Percentiles rank a stretch among this genome's conserved stretches.
phyloP scores from a whole-genome alignment of 2,888 invertebrate genomes.

The Aspidiotus rigidus region DNA sequence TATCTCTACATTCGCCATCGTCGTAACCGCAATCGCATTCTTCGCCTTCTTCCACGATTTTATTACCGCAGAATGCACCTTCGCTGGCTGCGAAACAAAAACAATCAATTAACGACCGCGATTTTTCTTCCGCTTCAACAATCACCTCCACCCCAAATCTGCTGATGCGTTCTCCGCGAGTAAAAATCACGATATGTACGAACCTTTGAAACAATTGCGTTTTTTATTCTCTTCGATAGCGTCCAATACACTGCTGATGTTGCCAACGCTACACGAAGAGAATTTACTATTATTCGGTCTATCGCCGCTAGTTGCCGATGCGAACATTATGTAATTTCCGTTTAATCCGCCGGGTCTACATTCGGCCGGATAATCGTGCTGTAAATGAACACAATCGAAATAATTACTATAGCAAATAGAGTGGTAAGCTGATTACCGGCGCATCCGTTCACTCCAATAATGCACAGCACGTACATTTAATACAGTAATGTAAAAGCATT shows the following conservation, averaged over 20 bases:
- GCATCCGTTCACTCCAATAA: background rate
- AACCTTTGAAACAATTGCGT: constrained; percentile 79
- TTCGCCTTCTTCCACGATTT: constrained; percentile 94
- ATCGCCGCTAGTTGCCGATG: constrained; percentile 96
- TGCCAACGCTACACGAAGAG: constrained; percentile 85
- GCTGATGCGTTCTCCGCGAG: background rate
- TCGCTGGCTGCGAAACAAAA: constrained; percentile 52
- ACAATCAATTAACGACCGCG: background rate
- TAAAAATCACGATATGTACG: constrained; percentile 33
- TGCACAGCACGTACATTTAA: too few relatives aligned
- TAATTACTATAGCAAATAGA: background rate
- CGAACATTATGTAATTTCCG: constrained; percentile 99
- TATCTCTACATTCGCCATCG: constrained; percentile 79
- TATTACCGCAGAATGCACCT: constrained; percentile 98
- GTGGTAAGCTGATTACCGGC: background rate
- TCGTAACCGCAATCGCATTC: constrained; percentile 97
- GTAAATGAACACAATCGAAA: constrained; percentile 36
- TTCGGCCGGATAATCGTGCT: constrained; percentile 90
- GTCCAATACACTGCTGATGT: constrained; percentile 88
- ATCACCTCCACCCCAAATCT: too few relatives aligned
- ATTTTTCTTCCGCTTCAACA: background rate
- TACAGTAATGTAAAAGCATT: too few relatives aligned
- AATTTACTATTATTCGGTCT: constrained; percentile 96
- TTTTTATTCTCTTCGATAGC: constrained; percentile 85
- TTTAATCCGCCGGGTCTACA: constrained; percentile 81